Conservation (phyloP, 2,888 invertebrate species). For the Micoletzkya japonica region DNA sequence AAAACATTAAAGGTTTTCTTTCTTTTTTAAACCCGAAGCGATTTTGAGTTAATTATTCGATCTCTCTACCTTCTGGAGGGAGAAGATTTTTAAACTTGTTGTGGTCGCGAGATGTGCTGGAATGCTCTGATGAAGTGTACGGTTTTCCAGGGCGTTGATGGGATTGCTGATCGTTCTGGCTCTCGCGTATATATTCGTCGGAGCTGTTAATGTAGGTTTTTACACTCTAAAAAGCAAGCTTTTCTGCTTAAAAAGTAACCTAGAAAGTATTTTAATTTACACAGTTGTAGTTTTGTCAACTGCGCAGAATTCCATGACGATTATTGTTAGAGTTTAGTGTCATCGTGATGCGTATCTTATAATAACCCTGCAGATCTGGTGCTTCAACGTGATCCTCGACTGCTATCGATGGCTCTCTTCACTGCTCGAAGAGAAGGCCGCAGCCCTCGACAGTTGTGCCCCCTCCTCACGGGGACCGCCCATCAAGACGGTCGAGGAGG, state of each 20-base stretch:
- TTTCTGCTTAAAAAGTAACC: not conserved
- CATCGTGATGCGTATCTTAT: too few relatives aligned
- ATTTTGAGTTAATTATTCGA: too few relatives aligned
- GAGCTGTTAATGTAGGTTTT: constrained; percentile 16
- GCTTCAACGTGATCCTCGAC: constrained; percentile 20
- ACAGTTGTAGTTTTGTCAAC: too few relatives aligned
- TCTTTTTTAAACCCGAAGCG: too few relatives aligned
- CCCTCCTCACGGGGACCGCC: not conserved
- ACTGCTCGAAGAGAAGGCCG: constrained; percentile 11
- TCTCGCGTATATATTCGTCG: constrained; percentile 1
- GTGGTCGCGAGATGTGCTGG: not conserved
- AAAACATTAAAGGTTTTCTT: too few relatives aligned
- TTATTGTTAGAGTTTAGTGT: too few relatives aligned
- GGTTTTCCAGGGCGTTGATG: constrained; percentile 18
- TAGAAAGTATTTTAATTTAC: too few relatives aligned
- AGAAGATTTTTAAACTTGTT: not conserved
- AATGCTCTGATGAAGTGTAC: not conserved
- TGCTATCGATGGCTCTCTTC: constrained; percentile 26
- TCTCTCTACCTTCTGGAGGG: too few relatives aligned
- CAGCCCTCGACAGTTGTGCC: constrained; percentile 12
- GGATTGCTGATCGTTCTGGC: constrained; percentile 9
- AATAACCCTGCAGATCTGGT: constrained; percentile 27
- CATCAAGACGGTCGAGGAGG: constrained; percentile 1
- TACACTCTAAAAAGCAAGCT: not conserved
- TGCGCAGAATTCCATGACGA: too few relatives aligned